phyloP scores from a whole-genome alignment of 2,113 vertebrate genomes.

The Marmota monax region DNA sequence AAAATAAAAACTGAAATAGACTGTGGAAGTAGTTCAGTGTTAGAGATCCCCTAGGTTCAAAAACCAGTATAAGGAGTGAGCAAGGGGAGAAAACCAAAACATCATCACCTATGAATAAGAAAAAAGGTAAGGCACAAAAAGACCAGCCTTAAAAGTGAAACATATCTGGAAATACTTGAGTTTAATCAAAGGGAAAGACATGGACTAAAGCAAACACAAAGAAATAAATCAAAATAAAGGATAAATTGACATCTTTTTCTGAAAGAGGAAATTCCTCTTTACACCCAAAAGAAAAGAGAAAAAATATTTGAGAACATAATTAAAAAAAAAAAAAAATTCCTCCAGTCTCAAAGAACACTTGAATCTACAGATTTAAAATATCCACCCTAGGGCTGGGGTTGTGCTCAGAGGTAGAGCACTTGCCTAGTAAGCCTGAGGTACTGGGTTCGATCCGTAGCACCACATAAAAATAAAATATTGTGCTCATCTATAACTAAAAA shows the following conservation, averaged over 20 bases:
- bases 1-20: no score
- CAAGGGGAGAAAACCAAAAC: neutral
- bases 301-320: neutral
- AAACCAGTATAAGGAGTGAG: no score
- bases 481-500: no score
- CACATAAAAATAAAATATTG: no score
- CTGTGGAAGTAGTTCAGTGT: no score
- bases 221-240: neutral
- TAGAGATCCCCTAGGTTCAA: no score
- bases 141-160: neutral
- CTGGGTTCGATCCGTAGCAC: no score
- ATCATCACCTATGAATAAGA: neutral
- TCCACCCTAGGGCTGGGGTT: no score
- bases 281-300: neutral
- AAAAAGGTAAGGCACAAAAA: neutral
- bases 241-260: neutral
- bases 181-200: neutral
- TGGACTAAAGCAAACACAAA: constrained; percentile 10
- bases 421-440: no score
- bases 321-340: neutral
- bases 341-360: constrained; percentile 14
- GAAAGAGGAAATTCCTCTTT: neutral
- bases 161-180: neutral
- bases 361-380: neutral
- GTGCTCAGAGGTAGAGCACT: no score